phyloP scores from a whole-genome alignment of 2,888 invertebrate genomes.

The Empis livida region DNA sequence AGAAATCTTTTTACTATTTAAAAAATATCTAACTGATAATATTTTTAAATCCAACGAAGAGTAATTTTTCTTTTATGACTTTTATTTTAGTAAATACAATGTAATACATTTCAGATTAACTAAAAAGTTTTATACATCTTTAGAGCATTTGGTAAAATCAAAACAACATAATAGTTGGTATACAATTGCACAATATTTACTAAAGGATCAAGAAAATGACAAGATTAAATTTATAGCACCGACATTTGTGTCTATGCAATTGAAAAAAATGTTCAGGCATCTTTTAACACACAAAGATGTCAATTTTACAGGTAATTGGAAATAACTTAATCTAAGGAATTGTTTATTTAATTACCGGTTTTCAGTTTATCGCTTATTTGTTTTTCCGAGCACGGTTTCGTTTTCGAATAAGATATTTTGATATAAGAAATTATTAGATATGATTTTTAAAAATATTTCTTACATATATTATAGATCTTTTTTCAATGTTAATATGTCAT shows the following conservation, averaged over 20 bases:
- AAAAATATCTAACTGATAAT: constrained; percentile 12
- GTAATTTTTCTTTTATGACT: constrained; percentile 6
- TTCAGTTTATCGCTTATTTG: too few species aligned
- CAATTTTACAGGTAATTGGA: constrained; percentile 28
- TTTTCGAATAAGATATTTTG: too few species aligned
- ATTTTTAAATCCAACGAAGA: constrained; percentile 17
- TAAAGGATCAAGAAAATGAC: constrained; percentile 24
- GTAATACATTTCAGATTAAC: constrained; percentile 13
- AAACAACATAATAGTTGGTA: constrained; percentile 31
- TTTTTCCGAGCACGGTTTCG: too few species aligned
- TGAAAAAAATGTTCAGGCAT: constrained; percentile 27
- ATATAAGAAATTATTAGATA: too few species aligned
- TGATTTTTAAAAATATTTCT: too few species aligned
- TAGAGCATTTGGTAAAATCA: constrained; percentile 28
- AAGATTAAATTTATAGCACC: constrained; percentile 20
- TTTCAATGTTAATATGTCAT: constrained; percentile 27
- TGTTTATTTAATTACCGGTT: too few species aligned
- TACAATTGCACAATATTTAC: constrained; percentile 25
- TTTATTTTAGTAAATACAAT: background rate
- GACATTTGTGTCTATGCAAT: constrained; percentile 24
- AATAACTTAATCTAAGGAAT: too few species aligned
- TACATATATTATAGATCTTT: constrained; percentile 22
- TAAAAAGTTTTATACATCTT: constrained; percentile 25
- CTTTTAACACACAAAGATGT: constrained; percentile 27
- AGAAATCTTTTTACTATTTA: constrained; percentile 18